Base-by-base conservation (phyloP, 2,113 vertebrate species). In the Tragelaphus buxtoni region DNA sequence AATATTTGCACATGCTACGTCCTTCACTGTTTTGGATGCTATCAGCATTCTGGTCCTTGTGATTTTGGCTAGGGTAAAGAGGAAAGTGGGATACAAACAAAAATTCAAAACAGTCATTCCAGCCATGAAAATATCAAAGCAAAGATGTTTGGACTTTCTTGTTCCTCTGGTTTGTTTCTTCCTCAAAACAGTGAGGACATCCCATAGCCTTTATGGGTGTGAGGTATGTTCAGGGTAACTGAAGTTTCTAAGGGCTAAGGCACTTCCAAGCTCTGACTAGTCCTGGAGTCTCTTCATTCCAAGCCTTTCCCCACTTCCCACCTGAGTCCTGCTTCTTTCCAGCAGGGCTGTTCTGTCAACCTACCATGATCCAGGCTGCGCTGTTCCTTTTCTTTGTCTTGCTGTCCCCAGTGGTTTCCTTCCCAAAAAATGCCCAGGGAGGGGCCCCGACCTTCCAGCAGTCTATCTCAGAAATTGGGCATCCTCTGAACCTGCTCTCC, bases 381-480 rank as follows among this genome's bases (percentile, higher is more conserved):
- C 39, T 97, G 60, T 14, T 3, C 0, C 81, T 1, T 24, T 56
- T 10, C 63, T 9, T 0, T 11, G 2, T 61, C 51, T 82, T 0
- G 0, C 91, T 12, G 74, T 24, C 13, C 28, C 80, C 30, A 18
- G 17, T 86, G 17, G 0, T 0, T 1, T 32, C 91, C 49, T 0
- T 42, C 26, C 0, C 86, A 0, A 86, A 8, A 45, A 0, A 47
- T 1, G 49, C 17, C 60, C 5, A 1, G 8, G 20, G 11, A 83
- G 18, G 56, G 32, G n/a, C 10, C 26, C 35, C 42, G 9, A 69
- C 1, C 47, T 88, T 63, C n/a, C 69, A 69, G 42, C 60, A 32
- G 6, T 72, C 69, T 92, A 72, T 80, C 51, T 51, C 9, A 83
- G 85, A 94, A 39, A 74, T 3, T 20, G 69, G 26, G 9, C 51